Evolutionary conservation across 35 echinoderm and acorn worm species (phyloP).

Genomic region (Amphiura filiformis): DNA sequence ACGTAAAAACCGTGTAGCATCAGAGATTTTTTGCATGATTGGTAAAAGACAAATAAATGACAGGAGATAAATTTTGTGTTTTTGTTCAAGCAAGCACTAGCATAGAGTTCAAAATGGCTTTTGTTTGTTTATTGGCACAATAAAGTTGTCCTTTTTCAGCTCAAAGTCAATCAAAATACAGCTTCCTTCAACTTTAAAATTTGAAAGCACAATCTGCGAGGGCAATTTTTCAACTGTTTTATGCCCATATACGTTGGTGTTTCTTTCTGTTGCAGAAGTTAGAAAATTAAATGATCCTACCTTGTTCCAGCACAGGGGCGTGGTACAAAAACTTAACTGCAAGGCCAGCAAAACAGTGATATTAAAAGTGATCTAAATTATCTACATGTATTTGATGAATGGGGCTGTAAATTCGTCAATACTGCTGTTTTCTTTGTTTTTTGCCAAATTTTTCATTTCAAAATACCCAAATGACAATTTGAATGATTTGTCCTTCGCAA

Average conservation of each 20-base stretch:
- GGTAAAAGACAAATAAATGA: conserved; percentile 2
- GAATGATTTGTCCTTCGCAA: no score
- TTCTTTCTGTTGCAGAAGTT: not conserved
- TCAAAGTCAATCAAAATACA: not conserved
- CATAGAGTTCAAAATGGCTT: not conserved
- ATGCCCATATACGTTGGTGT: not conserved
- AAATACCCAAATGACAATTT: no score
- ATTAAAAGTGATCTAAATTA: no score
- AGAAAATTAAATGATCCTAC: conserved; percentile 19
- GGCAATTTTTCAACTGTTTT: not conserved
- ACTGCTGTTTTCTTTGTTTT: no score
- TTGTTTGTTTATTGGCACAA: not conserved
- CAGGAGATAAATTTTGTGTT: not conserved
- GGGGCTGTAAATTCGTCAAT: no score
- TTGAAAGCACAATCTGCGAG: not conserved
- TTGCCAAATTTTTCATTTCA: no score
- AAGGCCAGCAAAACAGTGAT: not conserved
- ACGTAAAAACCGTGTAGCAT: conserved; percentile 10
- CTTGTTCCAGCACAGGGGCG: conserved; percentile 29
- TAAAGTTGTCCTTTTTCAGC: not conserved
- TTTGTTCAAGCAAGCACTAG: not conserved
- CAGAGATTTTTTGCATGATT: conserved; percentile 7
- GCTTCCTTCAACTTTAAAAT: not conserved
- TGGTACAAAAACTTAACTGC: conserved; percentile 7
- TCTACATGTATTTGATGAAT: no score